A percentile compares a stretch with the other conserved stretches of the same genome.
Conservation (phyloP, 2,113 vertebrate species). For the Microtus oregoni region DNA sequence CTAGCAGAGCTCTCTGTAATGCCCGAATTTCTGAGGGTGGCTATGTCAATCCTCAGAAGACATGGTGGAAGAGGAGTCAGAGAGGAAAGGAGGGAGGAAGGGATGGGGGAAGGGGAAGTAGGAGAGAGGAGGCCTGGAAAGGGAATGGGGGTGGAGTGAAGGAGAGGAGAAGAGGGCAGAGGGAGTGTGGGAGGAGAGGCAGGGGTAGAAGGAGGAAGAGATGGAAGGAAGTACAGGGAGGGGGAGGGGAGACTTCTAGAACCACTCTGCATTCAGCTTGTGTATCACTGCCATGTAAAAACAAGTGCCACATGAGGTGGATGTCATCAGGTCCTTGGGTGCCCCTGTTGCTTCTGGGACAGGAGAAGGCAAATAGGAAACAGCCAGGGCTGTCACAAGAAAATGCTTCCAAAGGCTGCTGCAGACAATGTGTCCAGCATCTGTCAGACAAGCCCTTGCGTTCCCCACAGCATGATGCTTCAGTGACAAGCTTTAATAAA, state of each 20-base stretch:
- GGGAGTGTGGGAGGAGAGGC: background rate
- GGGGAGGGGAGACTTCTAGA: background rate
- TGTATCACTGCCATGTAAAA: background rate
- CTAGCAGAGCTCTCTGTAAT: background rate
- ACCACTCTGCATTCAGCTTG: background rate
- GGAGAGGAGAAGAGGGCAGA: background rate
- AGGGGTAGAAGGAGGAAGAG: background rate
- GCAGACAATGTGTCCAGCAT: background rate
- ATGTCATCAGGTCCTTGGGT: background rate
- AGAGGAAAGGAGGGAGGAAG: background rate
- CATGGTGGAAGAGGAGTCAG: no score
- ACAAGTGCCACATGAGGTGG: background rate
- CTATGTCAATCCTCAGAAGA: background rate
- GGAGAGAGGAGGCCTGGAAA: background rate
- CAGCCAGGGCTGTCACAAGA: background rate
- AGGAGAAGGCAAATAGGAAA: background rate
- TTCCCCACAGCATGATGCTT: background rate
- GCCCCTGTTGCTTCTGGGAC: background rate
- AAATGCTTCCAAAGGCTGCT: background rate
- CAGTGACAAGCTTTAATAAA: conserved; percentile 71
- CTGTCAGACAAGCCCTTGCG: background rate
- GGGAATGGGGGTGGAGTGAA: background rate
- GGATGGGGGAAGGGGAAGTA: background rate
- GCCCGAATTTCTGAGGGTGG: background rate
- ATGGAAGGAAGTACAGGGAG: background rate